Percentiles rank a stretch among this genome's conserved stretches.
Conservation (phyloP, 2,113 vertebrate species). For the Embiotoca jacksoni region DNA sequence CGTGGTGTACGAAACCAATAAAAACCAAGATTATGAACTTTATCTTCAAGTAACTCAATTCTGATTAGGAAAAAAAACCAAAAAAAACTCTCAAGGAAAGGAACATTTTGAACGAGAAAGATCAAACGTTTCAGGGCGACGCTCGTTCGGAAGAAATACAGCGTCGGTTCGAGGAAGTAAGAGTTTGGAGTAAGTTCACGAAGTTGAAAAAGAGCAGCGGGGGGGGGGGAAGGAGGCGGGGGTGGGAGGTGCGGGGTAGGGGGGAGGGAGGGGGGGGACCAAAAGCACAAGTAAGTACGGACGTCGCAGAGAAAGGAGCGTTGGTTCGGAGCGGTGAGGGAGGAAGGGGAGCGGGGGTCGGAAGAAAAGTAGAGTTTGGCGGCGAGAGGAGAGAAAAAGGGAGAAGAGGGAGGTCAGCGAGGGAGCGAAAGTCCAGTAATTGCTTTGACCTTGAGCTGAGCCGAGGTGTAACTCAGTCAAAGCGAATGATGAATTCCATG, state of each 20-base stretch:
- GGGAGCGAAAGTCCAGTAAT: slow-evolving; percentile 74
- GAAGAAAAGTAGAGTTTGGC: slow-evolving; percentile 32
- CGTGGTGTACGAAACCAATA: too few species aligned
- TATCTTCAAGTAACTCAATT: too few species aligned
- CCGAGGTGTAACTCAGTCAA: slow-evolving; percentile 66
- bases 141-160: too few species aligned
- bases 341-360: slow-evolving; percentile 11
- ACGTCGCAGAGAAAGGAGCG: neutral
- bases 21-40: too few species aligned
- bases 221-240: too few species aligned
- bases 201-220: too few species aligned
- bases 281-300: neutral
- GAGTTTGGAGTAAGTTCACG: too few species aligned
- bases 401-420: slow-evolving; percentile 55
- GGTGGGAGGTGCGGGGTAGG: neutral
- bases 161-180: too few species aligned
- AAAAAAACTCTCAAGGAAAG: too few species aligned
- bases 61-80: too few species aligned
- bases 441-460: slow-evolving; percentile 77
- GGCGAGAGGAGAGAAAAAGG: slow-evolving; percentile 22
- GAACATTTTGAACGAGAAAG: too few species aligned
- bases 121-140: too few species aligned
- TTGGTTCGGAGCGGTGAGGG: neutral
- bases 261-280: slow-evolving; percentile 8
- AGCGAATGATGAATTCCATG: slow-evolving; percentile 70